These are phyloP conservation scores for Pristionchus mayeri DNA, from an alignment of 2,888 invertebrate species.

Conservation along the genomic window DNA sequence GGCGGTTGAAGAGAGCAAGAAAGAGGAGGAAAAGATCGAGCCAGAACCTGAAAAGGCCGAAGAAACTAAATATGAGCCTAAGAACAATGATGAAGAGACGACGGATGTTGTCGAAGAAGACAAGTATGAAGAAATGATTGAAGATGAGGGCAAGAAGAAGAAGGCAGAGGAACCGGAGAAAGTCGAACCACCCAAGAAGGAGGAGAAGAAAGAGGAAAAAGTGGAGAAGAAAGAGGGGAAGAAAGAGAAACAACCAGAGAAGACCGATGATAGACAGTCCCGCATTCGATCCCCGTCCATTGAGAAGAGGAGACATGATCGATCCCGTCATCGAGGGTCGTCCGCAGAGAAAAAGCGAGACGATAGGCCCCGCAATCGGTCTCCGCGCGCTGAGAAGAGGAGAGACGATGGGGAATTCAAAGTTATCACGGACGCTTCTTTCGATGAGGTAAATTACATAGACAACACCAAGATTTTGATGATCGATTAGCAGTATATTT, in stretches of 20 bases:
- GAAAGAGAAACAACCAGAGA: neutral
- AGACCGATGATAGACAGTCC: neutral
- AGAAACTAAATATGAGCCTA: conserved; percentile 11
- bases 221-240: neutral
- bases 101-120: neutral
- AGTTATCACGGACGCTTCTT: conserved; percentile 38
- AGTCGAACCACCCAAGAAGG: neutral
- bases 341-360: neutral
- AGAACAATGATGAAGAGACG: conserved; percentile 2
- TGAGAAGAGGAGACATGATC: neutral
- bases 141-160: neutral
- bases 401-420: neutral
- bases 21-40: neutral
- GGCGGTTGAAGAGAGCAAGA: neutral
- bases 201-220: neutral
- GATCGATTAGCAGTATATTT: too few relatives aligned
- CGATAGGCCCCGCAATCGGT: too few relatives aligned
- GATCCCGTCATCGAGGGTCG: too few relatives aligned
- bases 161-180: neutral
- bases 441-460: conserved; percentile 48
- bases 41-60: neutral
- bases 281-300: neutral
- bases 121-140: neutral
- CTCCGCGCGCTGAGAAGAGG: neutral
- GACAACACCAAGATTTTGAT: too few relatives aligned